Evolutionary conservation across 2,888 invertebrate species (phyloP).

Genomic region (Lagria hirta): DNA sequence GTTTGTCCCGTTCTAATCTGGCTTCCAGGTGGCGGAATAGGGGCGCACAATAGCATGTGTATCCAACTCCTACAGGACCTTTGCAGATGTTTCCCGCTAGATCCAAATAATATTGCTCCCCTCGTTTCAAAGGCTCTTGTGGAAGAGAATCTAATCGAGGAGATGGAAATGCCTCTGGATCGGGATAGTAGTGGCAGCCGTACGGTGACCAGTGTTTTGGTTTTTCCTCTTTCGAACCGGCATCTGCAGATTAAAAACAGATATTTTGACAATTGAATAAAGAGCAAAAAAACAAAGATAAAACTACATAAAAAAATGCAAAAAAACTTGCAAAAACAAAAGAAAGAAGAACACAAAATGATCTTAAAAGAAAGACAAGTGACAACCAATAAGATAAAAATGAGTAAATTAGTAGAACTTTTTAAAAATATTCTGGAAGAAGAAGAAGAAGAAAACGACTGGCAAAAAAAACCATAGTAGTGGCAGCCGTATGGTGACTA

Average conservation of each 20-base stretch:
- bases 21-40: constrained; percentile 87
- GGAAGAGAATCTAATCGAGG: constrained; percentile 85
- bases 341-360: too few relatives aligned
- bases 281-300: neutral
- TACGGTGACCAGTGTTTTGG: constrained; percentile 78
- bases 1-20: constrained; percentile 76
- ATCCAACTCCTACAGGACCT: constrained; percentile 92
- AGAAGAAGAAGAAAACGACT: too few relatives aligned
- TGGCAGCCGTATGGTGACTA: too few relatives aligned
- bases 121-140: constrained; percentile 79
- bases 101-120: constrained; percentile 93
- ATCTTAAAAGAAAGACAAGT: too few relatives aligned
- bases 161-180: constrained; percentile 80
- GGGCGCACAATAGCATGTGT: constrained; percentile 91
- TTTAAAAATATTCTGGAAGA: too few relatives aligned
- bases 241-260: constrained; percentile 29
- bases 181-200: constrained; percentile 88
- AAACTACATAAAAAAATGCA: too few relatives aligned
- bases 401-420: too few relatives aligned
- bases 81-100: constrained; percentile 93
- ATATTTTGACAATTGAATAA: neutral
- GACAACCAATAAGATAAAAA: too few relatives aligned
- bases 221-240: constrained; percentile 28
- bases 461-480: too few relatives aligned
- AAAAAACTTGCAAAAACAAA: too few relatives aligned